These are phyloP conservation scores for Paragorgia papillata DNA, from an alignment of 92 coral and sea anemone species.

Conservation along the genomic window DNA sequence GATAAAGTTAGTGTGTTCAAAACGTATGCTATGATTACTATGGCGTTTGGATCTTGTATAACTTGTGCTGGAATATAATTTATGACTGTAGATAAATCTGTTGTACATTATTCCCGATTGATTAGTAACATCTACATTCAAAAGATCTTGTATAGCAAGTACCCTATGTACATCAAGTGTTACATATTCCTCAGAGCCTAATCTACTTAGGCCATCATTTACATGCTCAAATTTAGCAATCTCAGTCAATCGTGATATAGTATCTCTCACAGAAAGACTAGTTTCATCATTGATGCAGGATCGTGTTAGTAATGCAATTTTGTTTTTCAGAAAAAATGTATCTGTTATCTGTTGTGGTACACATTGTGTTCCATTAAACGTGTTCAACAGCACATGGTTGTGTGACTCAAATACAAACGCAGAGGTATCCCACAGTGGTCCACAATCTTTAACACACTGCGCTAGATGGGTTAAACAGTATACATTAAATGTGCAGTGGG, in stretches of 20 bases:
- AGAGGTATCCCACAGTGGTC: constrained; percentile 33
- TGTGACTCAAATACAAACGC: constrained; percentile 15
- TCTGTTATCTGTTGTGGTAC: constrained; percentile 32
- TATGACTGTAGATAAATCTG: constrained; percentile 30
- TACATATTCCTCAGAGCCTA: constrained; percentile 17
- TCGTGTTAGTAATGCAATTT: constrained; percentile 6
- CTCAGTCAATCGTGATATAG: constrained; percentile 1
- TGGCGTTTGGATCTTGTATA: constrained; percentile 32
- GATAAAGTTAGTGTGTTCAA: constrained; percentile 4
- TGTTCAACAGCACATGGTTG: constrained; percentile 26
- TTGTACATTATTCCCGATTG: not conserved
- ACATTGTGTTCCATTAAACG: too few species aligned
- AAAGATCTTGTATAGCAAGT: constrained; percentile 18
- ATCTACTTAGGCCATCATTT: constrained; percentile 2
- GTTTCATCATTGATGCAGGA: constrained; percentile 12
- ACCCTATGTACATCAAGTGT: constrained; percentile 10
- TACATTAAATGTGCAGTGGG: constrained; percentile 11
- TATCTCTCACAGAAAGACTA: constrained; percentile 14
- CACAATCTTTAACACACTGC: constrained; percentile 33
- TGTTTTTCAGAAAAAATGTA: constrained; percentile 28
- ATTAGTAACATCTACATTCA: constrained; percentile 4
- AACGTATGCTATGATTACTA: not conserved
- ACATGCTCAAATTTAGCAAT: not conserved
- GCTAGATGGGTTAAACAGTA: constrained; percentile 35
- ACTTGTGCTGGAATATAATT: constrained; percentile 17